Evolutionary conservation across 92 coral and sea anemone species (phyloP).

Genomic region (Anthopleura xanthogrammica): DNA sequence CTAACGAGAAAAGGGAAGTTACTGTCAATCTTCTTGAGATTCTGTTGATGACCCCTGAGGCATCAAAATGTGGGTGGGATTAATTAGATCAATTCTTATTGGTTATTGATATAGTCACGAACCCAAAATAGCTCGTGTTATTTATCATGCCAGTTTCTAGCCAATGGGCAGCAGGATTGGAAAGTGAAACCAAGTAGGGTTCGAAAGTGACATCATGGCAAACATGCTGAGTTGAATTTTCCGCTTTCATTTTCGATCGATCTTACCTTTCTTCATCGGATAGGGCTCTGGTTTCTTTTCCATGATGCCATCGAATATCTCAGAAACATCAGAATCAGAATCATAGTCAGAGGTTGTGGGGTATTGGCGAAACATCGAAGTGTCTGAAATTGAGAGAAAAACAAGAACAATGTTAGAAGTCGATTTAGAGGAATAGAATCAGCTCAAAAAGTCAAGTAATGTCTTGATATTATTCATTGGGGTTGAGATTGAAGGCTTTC

Average conservation of each 20-base stretch:
- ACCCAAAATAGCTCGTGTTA: neutral
- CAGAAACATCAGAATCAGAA: slow-evolving; percentile 28
- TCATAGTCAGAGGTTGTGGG: neutral
- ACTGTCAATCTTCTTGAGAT: slow-evolving; percentile 10
- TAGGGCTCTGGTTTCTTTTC: neutral
- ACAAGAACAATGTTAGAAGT: neutral
- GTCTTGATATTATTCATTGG: neutral
- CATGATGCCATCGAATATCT: slow-evolving; percentile 19
- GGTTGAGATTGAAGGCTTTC: neutral
- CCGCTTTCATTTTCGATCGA: slow-evolving; percentile 30
- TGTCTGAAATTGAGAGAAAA: neutral
- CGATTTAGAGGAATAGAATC: neutral
- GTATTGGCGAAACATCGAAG: slow-evolving; percentile 5
- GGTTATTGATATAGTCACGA: neutral
- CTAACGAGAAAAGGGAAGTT: slow-evolving; percentile 18
- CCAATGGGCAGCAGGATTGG: neutral
- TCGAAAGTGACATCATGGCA: slow-evolving; percentile 5
- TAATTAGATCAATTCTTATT: neutral
- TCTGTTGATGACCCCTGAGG: neutral
- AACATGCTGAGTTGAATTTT: slow-evolving; percentile 12
- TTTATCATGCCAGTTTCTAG: neutral
- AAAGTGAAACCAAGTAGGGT: neutral
- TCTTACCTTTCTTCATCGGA: slow-evolving; percentile 12
- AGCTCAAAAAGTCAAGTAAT: neutral
- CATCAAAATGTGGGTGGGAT: neutral